These are phyloP conservation scores for Malacoctenus gilli DNA, from an alignment of 2,797 vertebrate species.

Conservation along the genomic window DNA sequence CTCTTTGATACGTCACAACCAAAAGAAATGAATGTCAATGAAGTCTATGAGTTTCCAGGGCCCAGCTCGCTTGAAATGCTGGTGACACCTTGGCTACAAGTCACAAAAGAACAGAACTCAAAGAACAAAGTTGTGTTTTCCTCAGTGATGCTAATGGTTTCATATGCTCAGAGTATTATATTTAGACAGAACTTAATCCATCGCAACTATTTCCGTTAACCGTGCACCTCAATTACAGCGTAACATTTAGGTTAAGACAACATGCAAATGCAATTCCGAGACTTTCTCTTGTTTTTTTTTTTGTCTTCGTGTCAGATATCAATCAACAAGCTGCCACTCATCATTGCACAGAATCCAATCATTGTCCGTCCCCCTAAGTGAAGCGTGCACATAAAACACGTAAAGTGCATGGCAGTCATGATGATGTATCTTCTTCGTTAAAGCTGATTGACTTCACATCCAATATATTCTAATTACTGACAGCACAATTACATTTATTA, in stretches of 20 bases:
- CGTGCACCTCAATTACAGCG: background rate
- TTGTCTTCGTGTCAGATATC: background rate
- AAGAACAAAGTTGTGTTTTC: too few species aligned
- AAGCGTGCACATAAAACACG: background rate
- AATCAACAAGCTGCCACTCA: constrained; percentile 1
- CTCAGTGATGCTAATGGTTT: background rate
- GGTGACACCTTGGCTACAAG: too few species aligned
- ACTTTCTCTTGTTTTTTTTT: background rate
- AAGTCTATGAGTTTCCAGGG: too few species aligned
- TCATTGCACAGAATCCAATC: background rate
- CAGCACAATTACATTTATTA: constrained; percentile 17
- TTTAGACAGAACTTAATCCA: background rate
- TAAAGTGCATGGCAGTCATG: constrained; percentile 2
- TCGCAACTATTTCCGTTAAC: background rate
- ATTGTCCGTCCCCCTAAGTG: background rate
- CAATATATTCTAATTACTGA: constrained; percentile 17
- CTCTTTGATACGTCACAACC: too few species aligned
- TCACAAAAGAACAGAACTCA: background rate
- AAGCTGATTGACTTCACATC: constrained; percentile 17
- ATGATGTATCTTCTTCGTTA: constrained; percentile 7
- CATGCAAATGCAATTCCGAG: background rate
- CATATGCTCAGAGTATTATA: background rate
- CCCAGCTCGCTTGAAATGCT: too few species aligned
- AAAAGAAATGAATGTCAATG: too few species aligned
- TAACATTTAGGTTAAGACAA: constrained; percentile 1